A percentile compares a stretch with the other conserved stretches of the same genome.
Evolutionary conservation across 2,888 invertebrate species (phyloP).

Genomic region (Phasia obesa): DNA sequence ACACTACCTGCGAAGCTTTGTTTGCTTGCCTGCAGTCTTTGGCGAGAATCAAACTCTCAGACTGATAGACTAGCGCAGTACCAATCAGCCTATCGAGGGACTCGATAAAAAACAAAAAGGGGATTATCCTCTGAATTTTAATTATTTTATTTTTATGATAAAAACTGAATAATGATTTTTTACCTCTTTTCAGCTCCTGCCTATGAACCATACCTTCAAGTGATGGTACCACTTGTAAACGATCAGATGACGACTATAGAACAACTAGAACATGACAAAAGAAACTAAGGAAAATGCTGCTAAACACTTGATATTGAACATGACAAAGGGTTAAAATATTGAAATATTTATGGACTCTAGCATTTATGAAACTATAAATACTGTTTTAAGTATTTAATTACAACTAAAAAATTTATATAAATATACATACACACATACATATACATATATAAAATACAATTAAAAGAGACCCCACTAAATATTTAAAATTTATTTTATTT

Average conservation of each 20-base stretch:
- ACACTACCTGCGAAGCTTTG: too few relatives aligned
- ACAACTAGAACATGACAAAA: slow-evolving; percentile 54
- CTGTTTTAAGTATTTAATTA: slow-evolving; percentile 70
- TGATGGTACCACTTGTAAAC: slow-evolving; percentile 77
- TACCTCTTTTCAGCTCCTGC: slow-evolving; percentile 74
- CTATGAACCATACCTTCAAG: slow-evolving; percentile 78
- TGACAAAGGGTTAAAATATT: too few relatives aligned
- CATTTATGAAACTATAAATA: slow-evolving; percentile 57
- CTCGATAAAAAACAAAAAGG: too few relatives aligned
- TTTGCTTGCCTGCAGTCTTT: too few relatives aligned
- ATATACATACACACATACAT: slow-evolving; percentile 2
- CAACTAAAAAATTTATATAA: not conserved
- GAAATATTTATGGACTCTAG: not conserved
- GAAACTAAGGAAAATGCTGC: slow-evolving; percentile 28
- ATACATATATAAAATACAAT: slow-evolving; percentile 10
- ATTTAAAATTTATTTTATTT: slow-evolving; percentile 29
- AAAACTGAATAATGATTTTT: not conserved
- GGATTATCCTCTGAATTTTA: too few relatives aligned
- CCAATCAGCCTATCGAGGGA: too few relatives aligned
- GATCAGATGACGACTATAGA: slow-evolving; percentile 13
- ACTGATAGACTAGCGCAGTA: too few relatives aligned
- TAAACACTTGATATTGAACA: not conserved
- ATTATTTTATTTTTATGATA: too few relatives aligned
- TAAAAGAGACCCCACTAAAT: slow-evolving; percentile 39
- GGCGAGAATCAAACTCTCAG: too few relatives aligned